Percentiles rank a stretch among this genome's conserved stretches.
phyloP scores from a whole-genome alignment of 2,113 vertebrate genomes.

The Xiphophorus hellerii region DNA sequence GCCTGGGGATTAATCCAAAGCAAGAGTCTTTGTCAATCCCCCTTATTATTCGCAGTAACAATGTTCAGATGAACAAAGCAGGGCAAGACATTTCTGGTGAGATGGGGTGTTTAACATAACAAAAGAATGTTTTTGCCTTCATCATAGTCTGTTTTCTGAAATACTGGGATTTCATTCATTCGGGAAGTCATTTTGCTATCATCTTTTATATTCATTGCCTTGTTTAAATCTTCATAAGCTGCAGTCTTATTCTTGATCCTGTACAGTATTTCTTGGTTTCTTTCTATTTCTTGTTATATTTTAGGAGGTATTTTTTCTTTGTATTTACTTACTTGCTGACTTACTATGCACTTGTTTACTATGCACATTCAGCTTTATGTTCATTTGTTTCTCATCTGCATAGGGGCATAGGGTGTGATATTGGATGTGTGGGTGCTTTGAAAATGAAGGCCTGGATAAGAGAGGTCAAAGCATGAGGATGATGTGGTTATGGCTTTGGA shows the following conservation, averaged over 20 bases:
- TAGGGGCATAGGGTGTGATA: conserved; percentile 15
- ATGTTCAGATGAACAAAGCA: conserved; percentile 69
- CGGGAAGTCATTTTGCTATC: conserved; percentile 61
- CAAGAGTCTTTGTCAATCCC: conserved; percentile 67
- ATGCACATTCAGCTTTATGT: conserved; percentile 45
- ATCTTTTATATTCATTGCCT: conserved; percentile 48
- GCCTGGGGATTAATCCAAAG: conserved; percentile 64
- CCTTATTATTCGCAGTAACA: conserved; percentile 64
- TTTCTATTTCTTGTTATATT: conserved; percentile 11
- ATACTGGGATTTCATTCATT: conserved; percentile 68
- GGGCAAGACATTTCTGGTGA: conserved; percentile 64
- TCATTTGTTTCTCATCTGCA: conserved; percentile 57
- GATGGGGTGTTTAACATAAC: conserved; percentile 74
- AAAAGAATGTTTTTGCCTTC: conserved; percentile 70
- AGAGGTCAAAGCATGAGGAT: conserved; percentile 62
- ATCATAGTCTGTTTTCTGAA: conserved; percentile 64
- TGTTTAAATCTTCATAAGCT: conserved; percentile 55
- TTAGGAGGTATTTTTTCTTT: neutral
- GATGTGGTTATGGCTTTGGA: conserved; percentile 66
- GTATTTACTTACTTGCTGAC: conserved; percentile 14
- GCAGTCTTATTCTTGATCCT: conserved; percentile 17
- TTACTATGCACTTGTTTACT: conserved; percentile 47
- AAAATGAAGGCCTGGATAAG: conserved; percentile 17
- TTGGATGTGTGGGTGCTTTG: conserved; percentile 2
- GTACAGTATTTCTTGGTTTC: conserved; percentile 24